These are phyloP conservation scores for Lordiphosa andalusiaca DNA, from an alignment of 2,888 invertebrate genomes.

Conservation along the genomic window DNA sequence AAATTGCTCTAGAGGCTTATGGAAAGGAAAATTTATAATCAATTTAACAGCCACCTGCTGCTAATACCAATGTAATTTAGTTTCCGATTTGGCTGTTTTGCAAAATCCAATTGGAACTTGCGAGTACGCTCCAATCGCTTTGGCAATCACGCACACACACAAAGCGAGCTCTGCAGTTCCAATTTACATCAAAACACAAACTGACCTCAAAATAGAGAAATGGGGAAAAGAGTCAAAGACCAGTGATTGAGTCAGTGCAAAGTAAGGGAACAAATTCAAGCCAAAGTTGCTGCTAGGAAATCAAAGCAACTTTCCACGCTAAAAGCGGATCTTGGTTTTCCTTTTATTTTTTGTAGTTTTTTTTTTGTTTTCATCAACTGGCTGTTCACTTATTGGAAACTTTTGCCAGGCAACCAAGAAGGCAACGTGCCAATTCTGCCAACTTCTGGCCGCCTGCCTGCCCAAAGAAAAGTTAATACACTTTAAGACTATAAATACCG, in stretches of 20 bases:
- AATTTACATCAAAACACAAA: slow-evolving; percentile 29
- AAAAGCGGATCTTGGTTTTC: neutral
- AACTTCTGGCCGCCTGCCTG: slow-evolving; percentile 32
- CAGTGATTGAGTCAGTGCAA: slow-evolving; percentile 40
- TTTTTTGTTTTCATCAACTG: slow-evolving; percentile 59
- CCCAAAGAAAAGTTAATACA: slow-evolving; percentile 39
- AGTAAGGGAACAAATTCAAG: slow-evolving; percentile 49
- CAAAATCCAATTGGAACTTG: slow-evolving; percentile 1
- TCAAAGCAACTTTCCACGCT: slow-evolving; percentile 59
- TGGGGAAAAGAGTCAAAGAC: slow-evolving; percentile 22
- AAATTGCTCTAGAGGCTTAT: slow-evolving; percentile 19
- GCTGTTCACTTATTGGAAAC: slow-evolving; percentile 66
- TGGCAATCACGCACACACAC: neutral
- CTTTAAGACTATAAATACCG: slow-evolving; percentile 17
- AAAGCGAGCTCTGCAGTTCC: slow-evolving; percentile 44
- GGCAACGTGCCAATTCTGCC: slow-evolving; percentile 32
- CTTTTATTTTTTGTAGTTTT: slow-evolving; percentile 9
- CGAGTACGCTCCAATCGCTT: too few relatives aligned
- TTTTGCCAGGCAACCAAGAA: slow-evolving; percentile 34
- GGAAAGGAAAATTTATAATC: slow-evolving; percentile 40
- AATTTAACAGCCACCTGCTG: slow-evolving; percentile 23
- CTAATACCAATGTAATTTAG: neutral
- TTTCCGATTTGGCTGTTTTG: neutral
- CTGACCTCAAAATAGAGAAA: slow-evolving; percentile 3
- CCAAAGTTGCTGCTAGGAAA: slow-evolving; percentile 63